Evolutionary conservation across 2,797 vertebrate species (phyloP).

Genomic region (Enteromius afrohamiltoni): DNA sequence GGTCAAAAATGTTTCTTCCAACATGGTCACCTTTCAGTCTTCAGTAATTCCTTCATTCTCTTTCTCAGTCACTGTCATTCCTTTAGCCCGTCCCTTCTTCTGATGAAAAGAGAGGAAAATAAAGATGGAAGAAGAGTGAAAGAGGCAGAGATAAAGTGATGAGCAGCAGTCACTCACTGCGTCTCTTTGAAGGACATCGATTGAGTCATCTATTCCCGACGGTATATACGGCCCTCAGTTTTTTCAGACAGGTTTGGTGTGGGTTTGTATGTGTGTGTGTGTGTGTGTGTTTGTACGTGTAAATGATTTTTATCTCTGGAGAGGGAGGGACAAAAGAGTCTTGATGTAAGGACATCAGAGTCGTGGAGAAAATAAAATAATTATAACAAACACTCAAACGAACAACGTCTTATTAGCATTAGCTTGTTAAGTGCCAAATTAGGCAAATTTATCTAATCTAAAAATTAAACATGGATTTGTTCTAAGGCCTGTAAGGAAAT

Average conservation of each 20-base stretch:
- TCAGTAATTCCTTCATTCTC: constrained; percentile 15
- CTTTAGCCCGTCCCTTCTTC: constrained; percentile 7
- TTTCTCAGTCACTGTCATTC: constrained; percentile 17
- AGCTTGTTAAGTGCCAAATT: background rate
- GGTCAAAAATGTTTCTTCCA: constrained; percentile 13
- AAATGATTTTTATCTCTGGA: constrained; percentile 27
- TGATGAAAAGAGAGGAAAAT: constrained; percentile 31
- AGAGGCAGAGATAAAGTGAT: constrained; percentile 49
- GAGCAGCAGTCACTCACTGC: constrained; percentile 47
- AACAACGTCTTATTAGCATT: background rate
- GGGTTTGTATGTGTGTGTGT: constrained; percentile 9
- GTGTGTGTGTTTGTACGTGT: constrained; percentile 43
- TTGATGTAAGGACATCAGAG: constrained; percentile 43
- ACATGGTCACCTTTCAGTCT: constrained; percentile 5
- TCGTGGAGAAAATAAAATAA: background rate
- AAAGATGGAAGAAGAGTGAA: constrained; percentile 36
- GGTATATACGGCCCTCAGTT: constrained; percentile 34
- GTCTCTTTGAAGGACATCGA: constrained; percentile 55
- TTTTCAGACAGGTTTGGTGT: constrained; percentile 36
- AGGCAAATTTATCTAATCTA: background rate
- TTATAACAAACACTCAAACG: background rate
- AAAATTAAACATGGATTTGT: background rate
- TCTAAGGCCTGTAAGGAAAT: background rate
- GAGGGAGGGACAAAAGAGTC: background rate
- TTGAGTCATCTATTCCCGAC: constrained; percentile 50